These are phyloP conservation scores for Rhynchomys soricoides DNA, from an alignment of 2,113 vertebrate species.

Conservation along the genomic window DNA sequence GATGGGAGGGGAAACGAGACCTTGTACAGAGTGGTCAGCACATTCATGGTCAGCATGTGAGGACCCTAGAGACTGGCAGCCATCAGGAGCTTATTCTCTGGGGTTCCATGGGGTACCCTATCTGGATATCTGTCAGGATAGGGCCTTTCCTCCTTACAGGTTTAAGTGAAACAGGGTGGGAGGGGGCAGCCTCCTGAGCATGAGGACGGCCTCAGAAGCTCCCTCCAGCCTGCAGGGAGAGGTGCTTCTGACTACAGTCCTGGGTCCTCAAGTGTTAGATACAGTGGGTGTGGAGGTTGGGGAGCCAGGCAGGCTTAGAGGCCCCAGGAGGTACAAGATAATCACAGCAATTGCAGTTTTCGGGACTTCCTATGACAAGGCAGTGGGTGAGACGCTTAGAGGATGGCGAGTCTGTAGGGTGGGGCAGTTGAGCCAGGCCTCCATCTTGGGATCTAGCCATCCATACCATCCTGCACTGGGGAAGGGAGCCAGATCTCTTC, in stretches of 20 bases:
- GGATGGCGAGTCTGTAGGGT: accelerated
- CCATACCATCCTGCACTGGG: not conserved
- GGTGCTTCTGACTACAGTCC: accelerated
- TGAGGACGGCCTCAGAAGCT: not conserved
- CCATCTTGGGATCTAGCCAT: not conserved
- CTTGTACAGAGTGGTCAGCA: not conserved
- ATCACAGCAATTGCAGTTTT: accelerated
- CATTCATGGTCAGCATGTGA: not conserved
- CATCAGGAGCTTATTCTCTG: not conserved
- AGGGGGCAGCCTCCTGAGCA: not conserved
- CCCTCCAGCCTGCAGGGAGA: not conserved
- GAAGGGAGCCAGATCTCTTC: not conserved
- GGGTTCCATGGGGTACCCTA: not conserved
- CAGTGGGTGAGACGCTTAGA: not conserved
- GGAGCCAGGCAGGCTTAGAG: not conserved
- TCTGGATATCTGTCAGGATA: no score
- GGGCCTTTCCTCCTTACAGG: not conserved
- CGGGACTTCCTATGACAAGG: not conserved
- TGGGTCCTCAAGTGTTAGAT: not conserved
- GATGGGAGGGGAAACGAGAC: not conserved
- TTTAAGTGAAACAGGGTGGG: not conserved
- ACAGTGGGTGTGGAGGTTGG: accelerated
- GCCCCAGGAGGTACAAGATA: not conserved
- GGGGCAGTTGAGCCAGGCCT: not conserved
- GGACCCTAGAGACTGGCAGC: not conserved